phyloP scores from a whole-genome alignment of 2,888 invertebrate species.

The Brachycybe producta region DNA sequence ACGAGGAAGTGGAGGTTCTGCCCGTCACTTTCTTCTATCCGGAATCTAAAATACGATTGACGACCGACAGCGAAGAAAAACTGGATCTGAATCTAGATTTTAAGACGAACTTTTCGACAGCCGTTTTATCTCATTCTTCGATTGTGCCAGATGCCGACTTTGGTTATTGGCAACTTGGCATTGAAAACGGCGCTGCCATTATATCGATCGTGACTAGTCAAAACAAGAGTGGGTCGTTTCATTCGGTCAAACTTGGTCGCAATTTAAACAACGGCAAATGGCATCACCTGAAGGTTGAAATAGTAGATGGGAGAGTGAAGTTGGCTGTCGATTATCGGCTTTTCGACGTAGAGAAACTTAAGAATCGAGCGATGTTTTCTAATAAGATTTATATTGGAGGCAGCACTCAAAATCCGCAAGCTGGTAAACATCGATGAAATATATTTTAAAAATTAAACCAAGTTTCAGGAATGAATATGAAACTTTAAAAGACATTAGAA shows the following conservation, averaged over 20 bases:
- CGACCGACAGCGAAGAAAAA: conserved; percentile 62
- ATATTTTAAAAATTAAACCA: not conserved
- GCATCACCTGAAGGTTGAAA: conserved; percentile 36
- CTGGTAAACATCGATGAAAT: conserved; percentile 7
- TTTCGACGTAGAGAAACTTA: conserved; percentile 17
- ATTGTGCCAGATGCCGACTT: conserved; percentile 50
- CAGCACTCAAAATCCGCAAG: conserved; percentile 16
- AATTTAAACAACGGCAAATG: conserved; percentile 22
- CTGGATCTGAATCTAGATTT: conserved; percentile 72
- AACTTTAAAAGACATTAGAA: too few species aligned
- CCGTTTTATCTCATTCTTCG: conserved; percentile 72
- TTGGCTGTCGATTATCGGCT: conserved; percentile 53
- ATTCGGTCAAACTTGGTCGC: conserved; percentile 21
- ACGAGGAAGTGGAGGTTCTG: conserved; percentile 70
- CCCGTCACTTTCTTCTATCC: conserved; percentile 85
- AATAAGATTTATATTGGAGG: conserved; percentile 16
- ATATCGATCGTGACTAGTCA: conserved; percentile 46
- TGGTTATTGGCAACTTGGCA: conserved; percentile 70
- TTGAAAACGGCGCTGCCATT: conserved; percentile 31
- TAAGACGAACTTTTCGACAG: conserved; percentile 67
- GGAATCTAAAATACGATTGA: conserved; percentile 71
- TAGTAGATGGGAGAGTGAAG: conserved; percentile 54
- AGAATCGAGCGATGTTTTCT: conserved; percentile 1
- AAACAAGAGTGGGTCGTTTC: conserved; percentile 29
- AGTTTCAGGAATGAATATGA: too few species aligned